phyloP scores from a whole-genome alignment of 2,888 invertebrate species.

The Heliconius sara region DNA sequence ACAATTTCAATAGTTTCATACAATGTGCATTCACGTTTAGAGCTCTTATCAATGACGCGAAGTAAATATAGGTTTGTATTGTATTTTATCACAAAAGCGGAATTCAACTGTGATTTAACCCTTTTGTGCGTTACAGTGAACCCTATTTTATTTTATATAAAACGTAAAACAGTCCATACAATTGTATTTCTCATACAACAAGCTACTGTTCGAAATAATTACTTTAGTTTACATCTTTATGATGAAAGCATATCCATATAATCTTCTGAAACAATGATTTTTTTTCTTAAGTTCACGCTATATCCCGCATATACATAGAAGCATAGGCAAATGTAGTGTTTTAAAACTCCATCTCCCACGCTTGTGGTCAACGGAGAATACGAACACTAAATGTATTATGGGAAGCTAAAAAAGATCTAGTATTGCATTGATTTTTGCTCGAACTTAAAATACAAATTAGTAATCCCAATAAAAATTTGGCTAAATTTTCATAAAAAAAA shows the following conservation, averaged over 20 bases:
- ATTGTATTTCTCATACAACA: not conserved
- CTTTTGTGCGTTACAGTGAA: conserved; percentile 3
- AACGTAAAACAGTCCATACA: not conserved
- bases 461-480: no score
- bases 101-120: conserved; percentile 21
- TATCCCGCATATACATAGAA: no score
- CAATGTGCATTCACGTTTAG: not conserved
- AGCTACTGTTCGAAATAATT: conserved; percentile 1
- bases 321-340: no score
- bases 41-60: conserved; percentile 9
- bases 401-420: no score
- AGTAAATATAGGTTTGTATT: conserved; percentile 15
- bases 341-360: no score
- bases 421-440: no score
- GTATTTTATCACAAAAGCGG: conserved; percentile 14
- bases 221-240: not conserved
- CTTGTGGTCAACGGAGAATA: no score
- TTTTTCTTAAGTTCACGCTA: no score
- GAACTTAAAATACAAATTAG: no score
- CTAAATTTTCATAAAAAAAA: no score
- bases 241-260: not conserved
- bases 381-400: no score
- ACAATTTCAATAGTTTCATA: not conserved
- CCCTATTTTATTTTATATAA: conserved; percentile 10
- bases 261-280: no score